phyloP scores from a whole-genome alignment of 2,797 vertebrate genomes.

The Acipenser transmontanus region DNA sequence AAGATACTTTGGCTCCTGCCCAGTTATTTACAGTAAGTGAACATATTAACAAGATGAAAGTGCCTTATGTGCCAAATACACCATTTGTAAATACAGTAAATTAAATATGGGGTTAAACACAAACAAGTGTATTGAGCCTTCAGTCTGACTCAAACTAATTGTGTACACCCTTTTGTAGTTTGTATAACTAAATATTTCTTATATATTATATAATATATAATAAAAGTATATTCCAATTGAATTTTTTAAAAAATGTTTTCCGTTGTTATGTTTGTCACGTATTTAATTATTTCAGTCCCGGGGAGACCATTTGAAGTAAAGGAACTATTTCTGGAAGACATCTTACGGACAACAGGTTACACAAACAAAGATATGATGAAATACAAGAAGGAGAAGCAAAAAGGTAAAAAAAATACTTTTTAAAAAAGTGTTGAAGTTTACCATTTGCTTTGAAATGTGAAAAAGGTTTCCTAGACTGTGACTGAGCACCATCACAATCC shows the following conservation, averaged over 20 bases:
- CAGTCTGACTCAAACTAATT: too few relatives aligned
- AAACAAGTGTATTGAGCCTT: too few relatives aligned
- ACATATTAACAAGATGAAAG: not conserved
- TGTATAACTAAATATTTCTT: too few relatives aligned
- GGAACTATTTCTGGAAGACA: slow-evolving; percentile 85
- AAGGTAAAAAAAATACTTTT: slow-evolving; percentile 50
- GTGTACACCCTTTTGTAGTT: too few relatives aligned
- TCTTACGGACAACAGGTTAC: slow-evolving; percentile 78
- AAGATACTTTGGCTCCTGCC: slow-evolving; percentile 82
- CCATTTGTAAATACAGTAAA: too few relatives aligned
- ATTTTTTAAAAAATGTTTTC: not conserved
- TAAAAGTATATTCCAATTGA: not conserved
- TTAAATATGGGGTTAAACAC: too few relatives aligned
- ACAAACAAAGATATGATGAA: slow-evolving; percentile 70
- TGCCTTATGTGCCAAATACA: too few relatives aligned
- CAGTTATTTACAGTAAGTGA: slow-evolving; percentile 80
- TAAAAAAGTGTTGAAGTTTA: not conserved
- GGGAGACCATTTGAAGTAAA: slow-evolving; percentile 86
- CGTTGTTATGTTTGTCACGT: not conserved
- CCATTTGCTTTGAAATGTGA: too few relatives aligned
- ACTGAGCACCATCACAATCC: too few relatives aligned
- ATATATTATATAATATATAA: not conserved
- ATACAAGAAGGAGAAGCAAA: slow-evolving; percentile 74
- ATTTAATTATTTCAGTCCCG: slow-evolving; percentile 61
- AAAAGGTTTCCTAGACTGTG: too few relatives aligned